Evolutionary conservation across 2,797 vertebrate species (phyloP), one percentile per base, ranked within the genome.

Genomic region (Natrix natrix): DNA sequence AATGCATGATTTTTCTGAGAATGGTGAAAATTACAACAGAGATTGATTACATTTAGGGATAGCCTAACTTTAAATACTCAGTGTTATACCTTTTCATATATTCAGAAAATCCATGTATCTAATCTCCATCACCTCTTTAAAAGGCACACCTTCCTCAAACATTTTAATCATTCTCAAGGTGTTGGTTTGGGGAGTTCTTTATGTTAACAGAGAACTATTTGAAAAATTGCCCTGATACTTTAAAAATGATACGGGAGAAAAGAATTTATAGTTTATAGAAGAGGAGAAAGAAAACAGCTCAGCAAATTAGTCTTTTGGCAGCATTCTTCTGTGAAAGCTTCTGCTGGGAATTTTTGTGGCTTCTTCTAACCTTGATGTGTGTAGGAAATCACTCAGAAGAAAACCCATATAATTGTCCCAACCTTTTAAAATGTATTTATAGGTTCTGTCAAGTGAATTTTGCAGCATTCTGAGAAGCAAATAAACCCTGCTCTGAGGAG

Each of bases 291-390:
- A 69, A 90, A 48, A 54, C 59, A 91, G 66, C 86, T 91, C 57
- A 17, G 24, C 57, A 92, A 93, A 66, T 2, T 90, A 20, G n/a
- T 92, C 12, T 86, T 57, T 92, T 93, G 86, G 48, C 57, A 86
- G 69, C 87, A 91, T 88, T n/a, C n/a, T 94, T 63, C 52, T 91
- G n/a, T 69, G 90, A 94, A 93, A 4, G 32, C 0, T 91, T 93
- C 91, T 78, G 14, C 48, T 92, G 89, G 37, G 48, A 91, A 89
- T 86, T 89, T 93, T 60, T 89, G 14, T 87, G 92, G 32, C 32
- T 48, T 92, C 78, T 48, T 92, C 78, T 4, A 93, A 93, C 89
- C 88, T 22, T 1, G 7, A 48, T 92, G 56, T 87, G 4, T 74
- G 11, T 55, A 91, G 55, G 83, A 83, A 57, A 92, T 13, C 8